Evolutionary conservation across 2,113 vertebrate species (phyloP), one percentile per base, ranked within the genome.

Genomic region (Euleptes europaea): DNA sequence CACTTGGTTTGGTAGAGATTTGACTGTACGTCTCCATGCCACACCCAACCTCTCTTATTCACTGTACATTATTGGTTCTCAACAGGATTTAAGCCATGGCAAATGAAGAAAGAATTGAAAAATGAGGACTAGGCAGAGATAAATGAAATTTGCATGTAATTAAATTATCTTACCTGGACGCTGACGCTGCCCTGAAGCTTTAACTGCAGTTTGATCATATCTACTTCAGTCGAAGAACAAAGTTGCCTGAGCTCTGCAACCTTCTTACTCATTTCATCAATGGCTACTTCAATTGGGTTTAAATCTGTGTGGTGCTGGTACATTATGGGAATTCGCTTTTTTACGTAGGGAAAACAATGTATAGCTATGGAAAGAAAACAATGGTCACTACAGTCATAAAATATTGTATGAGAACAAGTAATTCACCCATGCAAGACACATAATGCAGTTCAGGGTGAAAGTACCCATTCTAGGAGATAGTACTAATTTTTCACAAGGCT

Each of bases 201-300:
- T 91, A 99, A 96, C 95, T 99, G 99, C 86, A 99, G 94, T 11
- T 98, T 98, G 91, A 99, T 99, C 99, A 99, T 99, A 93, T 99
- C 99, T 82, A 99, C 99, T 17, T 99, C 99, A 0, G 96, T 95
- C 10, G 97, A 97, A 77, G 98, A 97, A 92, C 98, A 99, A 42
- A 99, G 97, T 91, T 98, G 98, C 33, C 97, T 94, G 31, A 99
- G 97, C 93, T 99, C 98, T 0, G 97, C 96, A 91, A 99, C 98
- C 87, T 99, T 99, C 94, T 98, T 98, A 89, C 98, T 99, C 99
- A 99, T 99, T 94, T 99, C 99, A 1, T 99, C 98, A 26, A 99
- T 99, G 92, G 99, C 98, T 86, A 99, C 99, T 92, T 99, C 99
- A 19, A 99, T 99, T 83, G 99, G 99, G 92, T 98, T 99, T 92